Percentiles rank a stretch among this genome's conserved stretches.
Evolutionary conservation across 1,140 invertebrate species (phyloP).

Genomic region (Nymphalis io): DNA sequence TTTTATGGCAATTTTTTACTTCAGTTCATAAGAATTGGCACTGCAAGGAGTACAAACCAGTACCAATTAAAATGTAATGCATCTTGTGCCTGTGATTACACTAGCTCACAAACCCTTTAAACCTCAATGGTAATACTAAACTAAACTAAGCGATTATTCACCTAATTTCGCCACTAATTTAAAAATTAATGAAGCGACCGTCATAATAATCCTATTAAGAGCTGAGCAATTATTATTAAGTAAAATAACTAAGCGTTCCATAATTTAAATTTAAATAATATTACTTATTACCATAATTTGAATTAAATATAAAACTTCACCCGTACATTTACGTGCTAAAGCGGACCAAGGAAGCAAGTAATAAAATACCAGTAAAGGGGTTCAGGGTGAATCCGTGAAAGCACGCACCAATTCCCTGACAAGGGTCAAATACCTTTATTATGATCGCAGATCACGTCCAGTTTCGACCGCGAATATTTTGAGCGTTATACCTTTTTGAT

Average conservation of each 20-base stretch:
- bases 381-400: slow-evolving; percentile 13
- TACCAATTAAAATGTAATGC: too few species aligned
- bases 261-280: background rate
- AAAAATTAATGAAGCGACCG: background rate
- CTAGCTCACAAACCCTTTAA: too few species aligned
- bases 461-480: slow-evolving; percentile 6
- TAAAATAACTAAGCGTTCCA: background rate
- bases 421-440: slow-evolving; percentile 46
- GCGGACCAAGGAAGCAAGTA: background rate
- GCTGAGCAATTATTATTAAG: background rate
- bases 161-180: too few species aligned
- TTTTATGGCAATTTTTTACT: too few species aligned
- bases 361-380: slow-evolving; percentile 10
- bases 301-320: too few species aligned
- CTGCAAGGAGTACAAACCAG: too few species aligned
- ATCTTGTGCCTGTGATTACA: too few species aligned
- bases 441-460: slow-evolving; percentile 33
- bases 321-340: background rate
- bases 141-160: too few species aligned
- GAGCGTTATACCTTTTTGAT: slow-evolving; percentile 16
- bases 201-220: background rate
- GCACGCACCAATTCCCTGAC: slow-evolving; percentile 38
- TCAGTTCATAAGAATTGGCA: too few species aligned
- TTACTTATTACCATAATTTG: too few species aligned
- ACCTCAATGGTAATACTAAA: too few species aligned